Conservation (phyloP, 2,888 invertebrate species). For the Folsomia candida region DNA sequence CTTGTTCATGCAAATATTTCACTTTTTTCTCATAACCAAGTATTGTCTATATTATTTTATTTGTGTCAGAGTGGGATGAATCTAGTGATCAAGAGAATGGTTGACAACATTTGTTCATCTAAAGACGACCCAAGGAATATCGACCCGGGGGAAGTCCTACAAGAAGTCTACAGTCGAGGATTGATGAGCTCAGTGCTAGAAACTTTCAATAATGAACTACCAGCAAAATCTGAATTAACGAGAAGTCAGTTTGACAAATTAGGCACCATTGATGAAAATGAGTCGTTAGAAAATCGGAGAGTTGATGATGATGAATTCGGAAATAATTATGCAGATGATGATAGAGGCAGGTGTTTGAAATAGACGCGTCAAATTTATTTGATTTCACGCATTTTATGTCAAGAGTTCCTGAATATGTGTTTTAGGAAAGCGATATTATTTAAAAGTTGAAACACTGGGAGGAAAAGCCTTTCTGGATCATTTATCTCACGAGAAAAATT, state of each 20-base stretch:
- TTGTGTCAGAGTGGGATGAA: slow-evolving; percentile 42
- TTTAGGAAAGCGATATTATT: slow-evolving; percentile 26
- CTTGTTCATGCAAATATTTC: too few relatives aligned
- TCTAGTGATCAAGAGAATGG: slow-evolving; percentile 33
- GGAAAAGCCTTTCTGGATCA: slow-evolving; percentile 41
- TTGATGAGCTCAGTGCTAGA: slow-evolving; percentile 29
- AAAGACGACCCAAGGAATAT: slow-evolving; percentile 17
- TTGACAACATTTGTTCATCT: slow-evolving; percentile 27
- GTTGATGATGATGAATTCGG: neutral
- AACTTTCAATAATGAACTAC: slow-evolving; percentile 17
- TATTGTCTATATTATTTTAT: too few relatives aligned
- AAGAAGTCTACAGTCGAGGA: slow-evolving; percentile 38
- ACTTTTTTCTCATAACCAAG: too few relatives aligned
- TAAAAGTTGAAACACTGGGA: slow-evolving; percentile 34
- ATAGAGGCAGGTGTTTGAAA: slow-evolving; percentile 5
- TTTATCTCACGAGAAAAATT: slow-evolving; percentile 20
- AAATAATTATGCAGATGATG: slow-evolving; percentile 5
- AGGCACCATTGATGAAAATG: too few relatives aligned
- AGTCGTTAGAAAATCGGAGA: neutral
- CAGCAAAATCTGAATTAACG: too few relatives aligned
- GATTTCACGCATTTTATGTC: too few relatives aligned
- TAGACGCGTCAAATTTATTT: slow-evolving; percentile 4
- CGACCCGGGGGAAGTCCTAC: slow-evolving; percentile 35
- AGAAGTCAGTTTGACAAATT: too few relatives aligned
- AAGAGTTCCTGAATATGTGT: too few relatives aligned